A percentile compares a stretch with the other conserved stretches of the same genome.
These are phyloP conservation scores for Synergus laeviventris DNA, from an alignment of 2,888 invertebrate species.

Conservation along the genomic window DNA sequence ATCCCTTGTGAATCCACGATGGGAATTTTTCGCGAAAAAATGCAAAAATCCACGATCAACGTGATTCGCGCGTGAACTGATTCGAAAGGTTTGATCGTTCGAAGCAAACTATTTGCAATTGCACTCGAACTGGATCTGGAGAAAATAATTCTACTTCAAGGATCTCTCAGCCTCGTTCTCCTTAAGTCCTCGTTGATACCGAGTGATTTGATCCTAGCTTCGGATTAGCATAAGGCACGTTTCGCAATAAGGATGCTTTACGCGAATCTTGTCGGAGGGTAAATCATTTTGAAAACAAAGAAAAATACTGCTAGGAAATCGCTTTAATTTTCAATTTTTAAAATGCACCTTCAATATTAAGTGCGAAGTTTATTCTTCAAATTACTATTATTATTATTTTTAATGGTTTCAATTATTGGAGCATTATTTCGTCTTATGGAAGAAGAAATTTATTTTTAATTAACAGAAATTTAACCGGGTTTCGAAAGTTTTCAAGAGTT, in stretches of 20 bases:
- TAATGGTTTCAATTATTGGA: not conserved
- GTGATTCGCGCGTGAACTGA: slow-evolving; percentile 45
- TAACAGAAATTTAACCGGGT: too few relatives aligned
- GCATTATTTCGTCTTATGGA: too few relatives aligned
- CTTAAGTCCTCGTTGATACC: slow-evolving; percentile 51
- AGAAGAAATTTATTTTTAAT: slow-evolving; percentile 7
- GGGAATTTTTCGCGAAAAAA: slow-evolving; percentile 24
- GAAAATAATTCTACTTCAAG: slow-evolving; percentile 67
- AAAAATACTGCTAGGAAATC: not conserved
- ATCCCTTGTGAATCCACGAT: slow-evolving; percentile 29
- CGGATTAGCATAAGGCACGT: slow-evolving; percentile 39
- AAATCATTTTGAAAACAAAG: slow-evolving; percentile 12
- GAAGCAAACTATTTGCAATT: slow-evolving; percentile 52
- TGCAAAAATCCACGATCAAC: slow-evolving; percentile 36
- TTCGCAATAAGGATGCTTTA: slow-evolving; percentile 38
- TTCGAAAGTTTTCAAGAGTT: too few relatives aligned
- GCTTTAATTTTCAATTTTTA: not conserved
- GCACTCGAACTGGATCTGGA: slow-evolving; percentile 61
- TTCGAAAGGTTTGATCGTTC: slow-evolving; percentile 53
- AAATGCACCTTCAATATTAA: not conserved
- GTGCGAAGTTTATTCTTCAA: not conserved
- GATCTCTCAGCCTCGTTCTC: slow-evolving; percentile 64
- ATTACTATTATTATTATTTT: too few relatives aligned
- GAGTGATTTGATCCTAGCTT: slow-evolving; percentile 42
- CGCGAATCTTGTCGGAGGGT: not conserved